Conservation (phyloP, 2,888 invertebrate genomes). For the Thyatira batis region DNA sequence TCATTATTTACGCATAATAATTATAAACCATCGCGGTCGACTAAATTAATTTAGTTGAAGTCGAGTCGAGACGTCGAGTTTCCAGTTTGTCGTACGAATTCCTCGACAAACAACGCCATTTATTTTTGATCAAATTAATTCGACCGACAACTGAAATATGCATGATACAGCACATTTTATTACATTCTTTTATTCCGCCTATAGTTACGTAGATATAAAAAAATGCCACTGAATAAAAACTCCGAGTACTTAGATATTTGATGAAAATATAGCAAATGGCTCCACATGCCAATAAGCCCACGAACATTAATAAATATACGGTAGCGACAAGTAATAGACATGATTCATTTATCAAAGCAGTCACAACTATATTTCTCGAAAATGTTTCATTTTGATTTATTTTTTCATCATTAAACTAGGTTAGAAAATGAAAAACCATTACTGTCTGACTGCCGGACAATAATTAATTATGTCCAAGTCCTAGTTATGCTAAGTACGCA, state of each 20-base stretch:
- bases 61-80: constrained; percentile 31
- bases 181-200: too few relatives aligned
- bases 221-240: too few relatives aligned
- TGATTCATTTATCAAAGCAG: background rate
- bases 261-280: background rate
- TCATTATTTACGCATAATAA: constrained; percentile 6
- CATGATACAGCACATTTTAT: too few relatives aligned
- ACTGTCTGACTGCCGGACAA: background rate
- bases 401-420: background rate
- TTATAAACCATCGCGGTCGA: constrained; percentile 19
- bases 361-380: background rate
- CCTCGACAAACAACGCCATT: constrained; percentile 20
- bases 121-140: background rate
- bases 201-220: too few relatives aligned
- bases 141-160: background rate
- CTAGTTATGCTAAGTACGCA: too few relatives aligned
- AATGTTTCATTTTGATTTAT: background rate
- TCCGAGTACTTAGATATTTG: background rate
- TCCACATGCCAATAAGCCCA: background rate
- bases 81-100: constrained; percentile 30
- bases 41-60: constrained; percentile 26
- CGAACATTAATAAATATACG: background rate
- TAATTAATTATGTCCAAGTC: too few relatives aligned
- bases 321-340: background rate
- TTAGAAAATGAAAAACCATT: background rate